Evolutionary conservation across 2,113 vertebrate genomes (phyloP).

Genomic region (Lasiurus cinereus): DNA sequence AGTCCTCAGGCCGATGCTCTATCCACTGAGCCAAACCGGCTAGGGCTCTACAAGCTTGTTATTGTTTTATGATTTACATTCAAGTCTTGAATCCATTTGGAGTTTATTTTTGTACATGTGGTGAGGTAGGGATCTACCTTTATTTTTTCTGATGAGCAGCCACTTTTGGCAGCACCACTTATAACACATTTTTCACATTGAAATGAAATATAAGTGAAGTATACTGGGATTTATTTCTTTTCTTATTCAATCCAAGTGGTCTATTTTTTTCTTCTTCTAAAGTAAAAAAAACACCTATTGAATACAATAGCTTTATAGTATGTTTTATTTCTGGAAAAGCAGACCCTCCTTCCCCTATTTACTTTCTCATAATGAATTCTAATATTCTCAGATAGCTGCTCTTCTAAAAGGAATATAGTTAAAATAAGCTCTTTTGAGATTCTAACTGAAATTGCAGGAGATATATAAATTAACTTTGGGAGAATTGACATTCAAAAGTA

Average conservation of each 20-base stretch:
- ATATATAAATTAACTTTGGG: neutral
- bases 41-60: neutral
- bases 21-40: too few relatives aligned
- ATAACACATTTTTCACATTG: neutral
- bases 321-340: constrained; percentile 31
- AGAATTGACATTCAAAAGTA: constrained; percentile 29
- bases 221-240: constrained; percentile 59
- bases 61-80: constrained; percentile 1
- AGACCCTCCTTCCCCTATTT: neutral
- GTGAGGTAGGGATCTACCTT: constrained; percentile 19
- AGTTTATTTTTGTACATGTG: constrained; percentile 49
- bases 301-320: neutral
- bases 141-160: neutral
- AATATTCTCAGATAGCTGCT: constrained; percentile 31
- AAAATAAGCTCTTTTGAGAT: constrained; percentile 43
- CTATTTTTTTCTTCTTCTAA: constrained; percentile 41
- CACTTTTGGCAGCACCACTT: constrained; percentile 14
- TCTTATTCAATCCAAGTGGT: constrained; percentile 39
- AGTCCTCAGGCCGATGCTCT: too few relatives aligned
- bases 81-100: constrained; percentile 31
- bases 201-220: constrained; percentile 47
- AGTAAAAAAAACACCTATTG: constrained; percentile 53
- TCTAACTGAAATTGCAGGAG: neutral
- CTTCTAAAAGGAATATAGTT: constrained; percentile 19
- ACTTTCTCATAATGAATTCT: constrained; percentile 15